phyloP scores from a whole-genome alignment of 2,113 vertebrate species.

The Apteryx owenii region DNA sequence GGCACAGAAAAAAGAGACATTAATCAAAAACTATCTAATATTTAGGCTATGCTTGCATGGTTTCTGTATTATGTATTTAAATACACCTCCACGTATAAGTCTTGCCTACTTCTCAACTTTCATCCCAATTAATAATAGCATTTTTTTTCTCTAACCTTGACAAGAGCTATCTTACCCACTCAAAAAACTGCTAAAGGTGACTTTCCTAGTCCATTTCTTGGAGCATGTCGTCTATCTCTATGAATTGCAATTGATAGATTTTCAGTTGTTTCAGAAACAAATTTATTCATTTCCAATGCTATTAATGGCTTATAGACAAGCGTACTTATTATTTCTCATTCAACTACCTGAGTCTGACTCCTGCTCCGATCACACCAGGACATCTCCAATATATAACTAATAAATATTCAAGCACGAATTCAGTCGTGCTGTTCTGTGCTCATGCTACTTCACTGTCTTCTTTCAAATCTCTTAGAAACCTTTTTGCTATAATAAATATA shows the following conservation, averaged over 20 bases:
- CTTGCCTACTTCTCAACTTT: neutral
- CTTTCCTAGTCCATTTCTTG: neutral
- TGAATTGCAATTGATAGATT: neutral
- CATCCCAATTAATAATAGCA: neutral
- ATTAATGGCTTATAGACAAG: neutral
- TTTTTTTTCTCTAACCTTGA: neutral
- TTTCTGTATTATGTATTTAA: neutral
- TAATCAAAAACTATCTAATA: neutral
- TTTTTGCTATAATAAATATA: neutral
- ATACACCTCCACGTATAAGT: rapidly evolving
- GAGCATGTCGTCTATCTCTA: neutral
- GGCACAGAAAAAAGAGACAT: neutral
- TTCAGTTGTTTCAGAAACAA: neutral
- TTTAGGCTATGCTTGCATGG: neutral
- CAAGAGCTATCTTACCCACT: neutral
- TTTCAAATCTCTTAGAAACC: neutral
- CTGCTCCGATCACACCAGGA: neutral
- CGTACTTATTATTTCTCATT: neutral
- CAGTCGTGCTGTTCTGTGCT: neutral
- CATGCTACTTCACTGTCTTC: neutral
- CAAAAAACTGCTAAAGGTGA: neutral
- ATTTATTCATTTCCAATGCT: neutral
- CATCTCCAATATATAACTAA: neutral
- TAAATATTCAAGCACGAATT: neutral
- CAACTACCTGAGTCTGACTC: neutral